phyloP scores from a whole-genome alignment of 2,888 invertebrate genomes.

The Glaucopsyche alexis region DNA sequence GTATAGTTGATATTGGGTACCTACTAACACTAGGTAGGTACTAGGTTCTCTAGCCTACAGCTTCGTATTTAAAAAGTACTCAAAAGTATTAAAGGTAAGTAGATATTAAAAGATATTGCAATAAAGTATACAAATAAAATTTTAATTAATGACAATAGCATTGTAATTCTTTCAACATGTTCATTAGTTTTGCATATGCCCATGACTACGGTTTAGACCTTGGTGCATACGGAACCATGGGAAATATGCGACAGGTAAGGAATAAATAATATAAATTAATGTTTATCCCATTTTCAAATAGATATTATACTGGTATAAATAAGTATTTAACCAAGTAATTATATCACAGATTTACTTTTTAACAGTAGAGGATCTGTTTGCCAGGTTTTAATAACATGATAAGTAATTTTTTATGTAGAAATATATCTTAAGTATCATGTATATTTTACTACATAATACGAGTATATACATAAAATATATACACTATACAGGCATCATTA shows the following conservation, averaged over 20 bases:
- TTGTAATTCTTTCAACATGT: conserved; percentile 34
- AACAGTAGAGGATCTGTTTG: neutral
- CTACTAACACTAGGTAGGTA: neutral
- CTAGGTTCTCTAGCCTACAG: neutral
- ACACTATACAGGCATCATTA: neutral
- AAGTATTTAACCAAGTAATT: neutral
- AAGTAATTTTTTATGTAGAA: too few relatives aligned
- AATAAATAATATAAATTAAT: conserved; percentile 31
- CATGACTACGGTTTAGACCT: conserved; percentile 37
- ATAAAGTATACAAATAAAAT: conserved; percentile 20
- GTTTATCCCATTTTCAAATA: conserved; percentile 3
- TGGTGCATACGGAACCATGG: conserved; percentile 34
- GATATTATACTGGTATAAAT: neutral
- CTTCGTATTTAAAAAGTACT: neutral
- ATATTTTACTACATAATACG: too few relatives aligned
- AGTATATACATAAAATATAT: neutral
- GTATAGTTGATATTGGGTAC: neutral
- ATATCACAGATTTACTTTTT: neutral
- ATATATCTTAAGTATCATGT: too few relatives aligned
- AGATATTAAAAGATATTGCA: neutral
- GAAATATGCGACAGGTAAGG: conserved; percentile 33
- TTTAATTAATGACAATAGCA: conserved; percentile 30
- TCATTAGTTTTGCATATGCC: conserved; percentile 36
- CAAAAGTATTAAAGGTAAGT: neutral
- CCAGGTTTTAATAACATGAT: too few relatives aligned